Evolutionary conservation across 2,797 vertebrate genomes (phyloP).

Genomic region (Notolepis coatsorum): DNA sequence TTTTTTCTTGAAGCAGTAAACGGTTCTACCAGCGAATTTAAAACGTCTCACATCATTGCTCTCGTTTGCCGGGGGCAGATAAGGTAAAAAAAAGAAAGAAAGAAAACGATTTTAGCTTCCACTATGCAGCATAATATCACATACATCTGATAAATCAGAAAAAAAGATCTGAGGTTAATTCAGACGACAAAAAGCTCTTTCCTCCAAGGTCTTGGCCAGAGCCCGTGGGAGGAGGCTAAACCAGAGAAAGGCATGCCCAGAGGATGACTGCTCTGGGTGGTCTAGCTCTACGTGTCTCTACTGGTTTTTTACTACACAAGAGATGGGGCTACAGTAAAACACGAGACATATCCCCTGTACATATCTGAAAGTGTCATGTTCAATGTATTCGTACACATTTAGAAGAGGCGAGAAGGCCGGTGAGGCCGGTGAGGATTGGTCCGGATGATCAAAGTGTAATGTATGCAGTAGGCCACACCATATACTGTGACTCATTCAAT

Average conservation of each 20-base stretch:
- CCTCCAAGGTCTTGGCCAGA: too few species aligned
- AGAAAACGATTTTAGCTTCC: too few species aligned
- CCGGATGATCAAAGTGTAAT: slow-evolving; percentile 43
- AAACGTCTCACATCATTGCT: too few species aligned
- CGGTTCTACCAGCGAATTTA: slow-evolving; percentile 31
- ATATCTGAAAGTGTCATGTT: slow-evolving; percentile 8
- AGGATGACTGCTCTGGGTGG: slow-evolving; percentile 78
- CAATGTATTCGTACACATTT: slow-evolving; percentile 24
- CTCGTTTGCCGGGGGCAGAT: too few species aligned
- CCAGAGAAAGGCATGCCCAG: too few species aligned
- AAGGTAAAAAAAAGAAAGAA: too few species aligned
- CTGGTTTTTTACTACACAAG: slow-evolving; percentile 73
- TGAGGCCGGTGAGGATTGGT: background rate
- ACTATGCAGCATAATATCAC: too few species aligned
- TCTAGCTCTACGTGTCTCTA: slow-evolving; percentile 73
- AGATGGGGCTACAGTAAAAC: slow-evolving; percentile 59
- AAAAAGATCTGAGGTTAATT: too few species aligned
- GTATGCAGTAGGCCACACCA: slow-evolving; percentile 23
- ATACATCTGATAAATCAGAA: too few species aligned
- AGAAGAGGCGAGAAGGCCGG: slow-evolving; percentile 27
- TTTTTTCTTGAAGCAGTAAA: slow-evolving; percentile 48
- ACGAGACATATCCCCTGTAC: slow-evolving; percentile 31
- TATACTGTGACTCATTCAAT: slow-evolving; percentile 27
- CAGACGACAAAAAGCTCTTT: too few species aligned
- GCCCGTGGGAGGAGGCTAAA: background rate